Evolutionary conservation across 2,797 vertebrate genomes (phyloP).

Genomic region (Menidia menidia): DNA sequence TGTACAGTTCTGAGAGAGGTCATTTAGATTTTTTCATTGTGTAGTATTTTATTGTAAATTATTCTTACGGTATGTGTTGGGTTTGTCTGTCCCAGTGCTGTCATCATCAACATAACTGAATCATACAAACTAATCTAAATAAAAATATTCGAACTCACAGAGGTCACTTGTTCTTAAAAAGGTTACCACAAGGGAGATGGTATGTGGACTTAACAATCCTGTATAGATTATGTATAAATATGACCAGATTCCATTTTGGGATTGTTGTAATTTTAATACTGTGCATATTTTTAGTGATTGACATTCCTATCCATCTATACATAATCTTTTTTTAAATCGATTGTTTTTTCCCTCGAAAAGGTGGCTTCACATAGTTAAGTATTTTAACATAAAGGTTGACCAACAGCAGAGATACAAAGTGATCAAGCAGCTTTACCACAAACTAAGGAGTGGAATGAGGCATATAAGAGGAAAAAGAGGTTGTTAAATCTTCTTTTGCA

Average conservation of each 20-base stretch:
- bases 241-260: no score
- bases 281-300: no score
- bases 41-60: not conserved
- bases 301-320: no score
- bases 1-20: not conserved
- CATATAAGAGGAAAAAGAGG: not conserved
- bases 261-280: no score
- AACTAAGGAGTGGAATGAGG: not conserved
- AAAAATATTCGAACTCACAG: not conserved
- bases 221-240: no score
- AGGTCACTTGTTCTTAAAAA: slow-evolving; percentile 3
- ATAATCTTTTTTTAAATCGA: not conserved
- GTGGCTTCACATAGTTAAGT: not conserved
- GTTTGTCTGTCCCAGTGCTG: not conserved
- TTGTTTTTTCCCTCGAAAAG: not conserved
- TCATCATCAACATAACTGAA: not conserved
- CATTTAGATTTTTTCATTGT: slow-evolving; percentile 1
- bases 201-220: slow-evolving; percentile 6
- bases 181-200: not conserved
- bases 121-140: slow-evolving; percentile 5
- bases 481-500: not conserved
- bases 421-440: not conserved
- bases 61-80: not conserved
- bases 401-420: not conserved
- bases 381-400: not conserved